These are phyloP conservation scores for Torymus aiolomorphi DNA, from an alignment of 2,888 invertebrate species.

Conservation along the genomic window DNA sequence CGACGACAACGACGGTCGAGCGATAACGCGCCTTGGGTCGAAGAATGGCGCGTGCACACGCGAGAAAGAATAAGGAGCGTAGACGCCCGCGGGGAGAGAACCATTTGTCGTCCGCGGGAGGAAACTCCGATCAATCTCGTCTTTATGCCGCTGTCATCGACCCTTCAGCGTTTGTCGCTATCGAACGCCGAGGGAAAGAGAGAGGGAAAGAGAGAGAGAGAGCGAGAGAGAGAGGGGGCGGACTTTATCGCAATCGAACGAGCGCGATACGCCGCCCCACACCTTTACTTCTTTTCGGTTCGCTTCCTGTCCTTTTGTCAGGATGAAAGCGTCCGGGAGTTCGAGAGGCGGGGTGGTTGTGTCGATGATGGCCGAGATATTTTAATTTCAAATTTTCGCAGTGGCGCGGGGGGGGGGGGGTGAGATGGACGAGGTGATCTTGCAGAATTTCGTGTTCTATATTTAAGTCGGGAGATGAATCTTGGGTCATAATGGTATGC, in stretches of 20 bases:
- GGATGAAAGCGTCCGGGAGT: slow-evolving; percentile 3
- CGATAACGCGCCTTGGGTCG: slow-evolving; percentile 14
- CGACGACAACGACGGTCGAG: slow-evolving; percentile 2
- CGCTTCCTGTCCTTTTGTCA: too few species aligned
- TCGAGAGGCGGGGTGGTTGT: background rate
- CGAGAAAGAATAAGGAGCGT: slow-evolving; percentile 56
- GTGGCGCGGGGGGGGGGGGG: background rate
- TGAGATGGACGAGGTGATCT: background rate
- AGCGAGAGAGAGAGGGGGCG: slow-evolving; percentile 26
- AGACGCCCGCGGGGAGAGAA: slow-evolving; percentile 35
- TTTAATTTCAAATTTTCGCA: slow-evolving; percentile 53
- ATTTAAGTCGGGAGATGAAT: background rate
- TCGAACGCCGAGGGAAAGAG: slow-evolving; percentile 31
- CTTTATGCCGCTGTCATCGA: slow-evolving; percentile 64
- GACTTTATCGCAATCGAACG: slow-evolving; percentile 60
- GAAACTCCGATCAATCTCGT: slow-evolving; percentile 65
- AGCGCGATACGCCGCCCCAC: slow-evolving; percentile 32
- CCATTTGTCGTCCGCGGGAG: slow-evolving; percentile 57
- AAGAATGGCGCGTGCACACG: slow-evolving; percentile 53
- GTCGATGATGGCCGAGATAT: slow-evolving; percentile 14
- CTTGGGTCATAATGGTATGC: background rate
- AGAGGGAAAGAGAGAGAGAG: slow-evolving; percentile 21
- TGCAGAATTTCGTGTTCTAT: slow-evolving; percentile 6
- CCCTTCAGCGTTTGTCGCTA: slow-evolving; percentile 53
- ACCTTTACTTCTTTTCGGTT: too few species aligned